A percentile compares a stretch with the other conserved stretches of the same genome.
phyloP scores from a whole-genome alignment of 2,797 vertebrate species.

The Arctocebus calabarensis region DNA sequence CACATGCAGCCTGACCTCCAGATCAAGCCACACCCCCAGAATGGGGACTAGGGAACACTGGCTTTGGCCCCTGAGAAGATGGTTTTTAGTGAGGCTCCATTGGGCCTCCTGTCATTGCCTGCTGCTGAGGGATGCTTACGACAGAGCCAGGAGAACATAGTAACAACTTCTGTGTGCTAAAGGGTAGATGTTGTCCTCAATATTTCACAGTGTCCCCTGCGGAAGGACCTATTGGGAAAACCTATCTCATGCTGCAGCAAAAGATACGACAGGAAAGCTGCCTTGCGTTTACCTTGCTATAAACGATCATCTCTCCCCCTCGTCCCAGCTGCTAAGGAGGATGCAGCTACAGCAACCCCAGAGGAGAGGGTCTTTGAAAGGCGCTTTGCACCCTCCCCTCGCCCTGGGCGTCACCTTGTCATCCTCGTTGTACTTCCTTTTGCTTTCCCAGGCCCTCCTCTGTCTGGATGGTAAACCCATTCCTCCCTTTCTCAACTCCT shows the following conservation, averaged over 20 bases:
- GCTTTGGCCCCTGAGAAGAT: not conserved
- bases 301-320: not conserved
- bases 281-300: not conserved
- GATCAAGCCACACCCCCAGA: not conserved
- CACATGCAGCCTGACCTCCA: not conserved
- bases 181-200: not conserved
- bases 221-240: not conserved
- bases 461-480: too few relatives aligned
- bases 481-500: not conserved
- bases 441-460: too few relatives aligned
- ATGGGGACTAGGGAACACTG: not conserved
- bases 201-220: not conserved
- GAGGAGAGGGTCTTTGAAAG: not conserved
- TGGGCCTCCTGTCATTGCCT: not conserved
- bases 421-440: not conserved
- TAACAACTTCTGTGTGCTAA: not conserved
- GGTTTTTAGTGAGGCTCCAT: not conserved
- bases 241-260: not conserved
- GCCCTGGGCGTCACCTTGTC: not conserved
- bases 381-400: fast-evolving
- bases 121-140: not conserved
- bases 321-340: not conserved
- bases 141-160: not conserved
- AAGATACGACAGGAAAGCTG: not conserved
- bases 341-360: not conserved